Conservation (phyloP, 2,797 vertebrate genomes). For the Coilia nasus region DNA sequence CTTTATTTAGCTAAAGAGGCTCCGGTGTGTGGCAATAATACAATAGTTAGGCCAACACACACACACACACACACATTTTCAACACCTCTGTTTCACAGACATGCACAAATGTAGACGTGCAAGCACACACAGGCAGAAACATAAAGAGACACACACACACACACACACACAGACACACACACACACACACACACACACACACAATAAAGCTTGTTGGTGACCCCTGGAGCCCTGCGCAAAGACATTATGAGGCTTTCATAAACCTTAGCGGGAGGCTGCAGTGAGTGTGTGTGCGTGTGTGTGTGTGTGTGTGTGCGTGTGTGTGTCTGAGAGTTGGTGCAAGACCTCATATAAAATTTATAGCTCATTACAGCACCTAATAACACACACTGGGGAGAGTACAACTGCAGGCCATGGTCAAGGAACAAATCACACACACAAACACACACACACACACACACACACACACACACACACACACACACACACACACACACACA, state of each 20-base stretch:
- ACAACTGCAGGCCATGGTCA: slow-evolving; percentile 53
- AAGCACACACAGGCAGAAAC: neutral
- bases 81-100: too few relatives aligned
- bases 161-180: slow-evolving; percentile 34
- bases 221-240: slow-evolving; percentile 63
- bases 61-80: neutral
- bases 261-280: slow-evolving; percentile 68
- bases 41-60: too few relatives aligned
- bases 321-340: slow-evolving; percentile 60
- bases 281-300: slow-evolving; percentile 57
- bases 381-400: slow-evolving; percentile 65
- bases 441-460: slow-evolving; percentile 10
- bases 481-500: neutral
- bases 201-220: slow-evolving; percentile 60
- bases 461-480: slow-evolving; percentile 6
- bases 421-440: slow-evolving; percentile 50
- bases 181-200: slow-evolving; percentile 42
- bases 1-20: too few relatives aligned
- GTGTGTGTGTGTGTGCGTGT: neutral
- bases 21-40: too few relatives aligned
- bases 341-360: slow-evolving; percentile 75
- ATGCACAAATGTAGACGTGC: neutral
- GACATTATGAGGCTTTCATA: slow-evolving; percentile 74
- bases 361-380: slow-evolving; percentile 75
- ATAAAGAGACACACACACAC: neutral